Evolutionary conservation across 2,113 vertebrate species (phyloP).

Genomic region (Pollachius pollachius): DNA sequence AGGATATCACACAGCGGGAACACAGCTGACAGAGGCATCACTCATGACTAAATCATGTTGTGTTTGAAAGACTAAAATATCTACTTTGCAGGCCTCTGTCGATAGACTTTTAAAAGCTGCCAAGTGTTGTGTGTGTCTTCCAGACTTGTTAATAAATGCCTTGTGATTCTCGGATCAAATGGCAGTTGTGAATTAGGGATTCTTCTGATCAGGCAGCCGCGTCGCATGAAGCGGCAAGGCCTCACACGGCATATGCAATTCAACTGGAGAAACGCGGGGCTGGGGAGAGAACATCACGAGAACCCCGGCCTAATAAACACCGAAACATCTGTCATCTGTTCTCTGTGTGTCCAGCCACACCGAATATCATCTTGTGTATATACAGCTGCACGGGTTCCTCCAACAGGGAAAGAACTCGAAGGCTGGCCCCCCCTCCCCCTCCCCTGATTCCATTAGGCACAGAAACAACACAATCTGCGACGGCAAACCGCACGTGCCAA

Average conservation of each 20-base stretch:
- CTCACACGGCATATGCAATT: conserved; percentile 40
- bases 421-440: too few species aligned
- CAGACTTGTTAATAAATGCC: conserved; percentile 69
- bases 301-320: conserved; percentile 4
- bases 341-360: not conserved
- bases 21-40: conserved; percentile 21
- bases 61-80: conserved; percentile 58
- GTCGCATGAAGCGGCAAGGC: conserved; percentile 36
- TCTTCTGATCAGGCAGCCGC: conserved; percentile 61
- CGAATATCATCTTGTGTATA: too few species aligned
- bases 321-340: conserved; percentile 18
- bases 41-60: conserved; percentile 55
- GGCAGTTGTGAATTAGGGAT: conserved; percentile 59
- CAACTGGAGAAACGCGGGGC: conserved; percentile 20
- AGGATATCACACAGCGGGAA: conserved; percentile 32
- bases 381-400: not conserved
- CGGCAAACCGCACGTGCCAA: too few species aligned
- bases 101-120: conserved; percentile 39
- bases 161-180: conserved; percentile 69
- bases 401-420: not conserved
- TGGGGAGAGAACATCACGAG: conserved; percentile 3
- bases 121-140: conserved; percentile 48
- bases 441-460: conserved; percentile 5
- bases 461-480: not conserved
- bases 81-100: conserved; percentile 39